Base-by-base conservation (phyloP, 2,797 vertebrate genomes). In the Cynodonichthys magdalenae region DNA sequence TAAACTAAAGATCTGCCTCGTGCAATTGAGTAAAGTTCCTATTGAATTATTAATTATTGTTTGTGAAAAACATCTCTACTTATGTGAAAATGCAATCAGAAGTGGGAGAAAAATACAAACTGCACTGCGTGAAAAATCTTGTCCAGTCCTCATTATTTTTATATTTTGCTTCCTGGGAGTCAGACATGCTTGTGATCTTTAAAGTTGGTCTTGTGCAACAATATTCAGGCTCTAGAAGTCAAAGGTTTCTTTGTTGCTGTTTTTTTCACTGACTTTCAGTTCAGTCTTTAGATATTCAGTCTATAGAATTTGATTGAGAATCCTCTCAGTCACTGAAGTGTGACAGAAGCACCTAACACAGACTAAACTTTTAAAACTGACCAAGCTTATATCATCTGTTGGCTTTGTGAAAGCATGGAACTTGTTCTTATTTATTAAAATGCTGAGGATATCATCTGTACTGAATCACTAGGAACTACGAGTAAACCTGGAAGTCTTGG, bases 1-100 rank as follows among this genome's bases (percentile, higher is more conserved):
- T 55, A 64, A 74, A 69, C 24, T 60, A 24, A 59, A 74, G 51
- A 29, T 62, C 41, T 55, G 52, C 75, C 59, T 62, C 45, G 63
- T 39, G 87, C 81, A 73, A 71, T 44, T 84, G 82, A 74, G 60
- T 80, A 84, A 83, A 67, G 76, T 75, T 75, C 60, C 77, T 31
- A 44, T 52, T 75, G 7, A 5, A 54, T 54, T 15, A 15, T 17
- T 20, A 3, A 15, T 20, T 8, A 56, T 15, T 17, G n/a, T 10
- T 36, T 36, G 10, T 36, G 10, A 36, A 36, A 10, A 11, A 11
- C 10, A 9, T 36, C 34, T 9, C 3, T 36, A 39, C 6, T 0
- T 20, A 18, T 41, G 9, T 24, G 39, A 54, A 36, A 53, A 19
- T 19, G 34, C 19, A 41, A 39, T 15, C 31, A 8, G 9, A 41